These are phyloP conservation scores for Synodontis membranacea DNA, from an alignment of 2,113 vertebrate species.

Conservation along the genomic window DNA sequence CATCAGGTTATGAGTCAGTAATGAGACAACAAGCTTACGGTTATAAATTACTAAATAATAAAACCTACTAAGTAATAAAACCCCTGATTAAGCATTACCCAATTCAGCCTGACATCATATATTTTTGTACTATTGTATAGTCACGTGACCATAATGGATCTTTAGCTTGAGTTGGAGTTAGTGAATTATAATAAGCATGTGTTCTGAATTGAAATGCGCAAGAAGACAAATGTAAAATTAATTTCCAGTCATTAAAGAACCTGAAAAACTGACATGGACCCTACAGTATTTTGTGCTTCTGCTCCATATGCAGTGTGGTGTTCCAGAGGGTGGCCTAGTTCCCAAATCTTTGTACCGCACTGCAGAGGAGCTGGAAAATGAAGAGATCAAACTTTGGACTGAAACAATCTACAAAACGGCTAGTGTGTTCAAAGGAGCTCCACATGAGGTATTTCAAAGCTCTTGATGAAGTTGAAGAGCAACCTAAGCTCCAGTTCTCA, in stretches of 20 bases:
- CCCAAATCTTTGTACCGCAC: slow-evolving; percentile 93
- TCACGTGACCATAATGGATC: background rate
- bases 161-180: background rate
- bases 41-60: too few species aligned
- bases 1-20: background rate
- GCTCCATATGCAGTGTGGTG: slow-evolving; percentile 78
- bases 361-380: slow-evolving; percentile 88
- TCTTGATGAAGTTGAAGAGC: background rate
- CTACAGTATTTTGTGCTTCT: background rate
- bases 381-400: slow-evolving; percentile 87
- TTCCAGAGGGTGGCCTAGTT: slow-evolving; percentile 90
- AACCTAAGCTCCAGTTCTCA: background rate
- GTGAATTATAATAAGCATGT: background rate
- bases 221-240: background rate
- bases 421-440: slow-evolving; percentile 91
- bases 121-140: background rate
- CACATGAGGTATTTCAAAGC: slow-evolving; percentile 78
- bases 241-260: background rate
- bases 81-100: background rate
- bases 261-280: background rate
- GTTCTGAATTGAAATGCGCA: background rate
- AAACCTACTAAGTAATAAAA: too few species aligned
- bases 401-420: slow-evolving; percentile 96
- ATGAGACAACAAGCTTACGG: background rate
- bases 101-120: background rate